A percentile compares a stretch with the other conserved stretches of the same genome.
Conservation (phyloP, 53 echinoderm and acorn worm species). For the Holothuria scabra region DNA sequence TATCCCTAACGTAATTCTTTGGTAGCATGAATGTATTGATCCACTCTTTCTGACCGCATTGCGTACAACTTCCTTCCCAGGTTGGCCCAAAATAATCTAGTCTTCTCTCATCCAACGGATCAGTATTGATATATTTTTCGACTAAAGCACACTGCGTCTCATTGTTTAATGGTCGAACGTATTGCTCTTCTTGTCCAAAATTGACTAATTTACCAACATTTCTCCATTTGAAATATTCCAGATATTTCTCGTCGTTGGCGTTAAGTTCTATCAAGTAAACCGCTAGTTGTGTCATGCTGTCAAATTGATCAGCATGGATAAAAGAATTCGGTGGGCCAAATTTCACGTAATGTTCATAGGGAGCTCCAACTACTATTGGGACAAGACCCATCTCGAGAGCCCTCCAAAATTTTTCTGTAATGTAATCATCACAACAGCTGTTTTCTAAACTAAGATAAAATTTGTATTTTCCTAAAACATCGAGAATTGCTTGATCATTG, state of each 20-base stretch:
- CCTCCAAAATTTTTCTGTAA: conserved; percentile 41
- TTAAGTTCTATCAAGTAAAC: conserved; percentile 15
- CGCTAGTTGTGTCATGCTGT: conserved; percentile 3
- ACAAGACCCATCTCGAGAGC: conserved; percentile 32
- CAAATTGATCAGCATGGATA: conserved; percentile 34
- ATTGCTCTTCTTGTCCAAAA: conserved; percentile 21
- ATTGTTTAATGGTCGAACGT: conserved; percentile 31
- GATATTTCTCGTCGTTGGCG: conserved; percentile 21
- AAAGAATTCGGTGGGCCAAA: conserved; percentile 25
- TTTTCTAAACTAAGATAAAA: conserved; percentile 45
- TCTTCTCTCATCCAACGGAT: not conserved
- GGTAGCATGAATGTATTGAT: conserved; percentile 14
- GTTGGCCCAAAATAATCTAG: conserved; percentile 10
- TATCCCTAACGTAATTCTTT: conserved; percentile 5
- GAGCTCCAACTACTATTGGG: conserved; percentile 30
- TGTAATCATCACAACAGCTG: conserved; percentile 46
- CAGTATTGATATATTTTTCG: conserved; percentile 10
- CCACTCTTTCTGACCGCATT: conserved; percentile 16
- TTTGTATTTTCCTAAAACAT: conserved; percentile 11
- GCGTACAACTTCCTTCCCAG: conserved; percentile 14
- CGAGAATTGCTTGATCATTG: conserved; percentile 5
- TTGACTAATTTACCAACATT: conserved; percentile 15
- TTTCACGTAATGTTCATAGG: conserved; percentile 20
- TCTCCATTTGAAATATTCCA: conserved; percentile 34
- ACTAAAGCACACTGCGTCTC: conserved; percentile 1